phyloP scores from a whole-genome alignment of 2,797 vertebrate species.

The Eremophila alpestris region DNA sequence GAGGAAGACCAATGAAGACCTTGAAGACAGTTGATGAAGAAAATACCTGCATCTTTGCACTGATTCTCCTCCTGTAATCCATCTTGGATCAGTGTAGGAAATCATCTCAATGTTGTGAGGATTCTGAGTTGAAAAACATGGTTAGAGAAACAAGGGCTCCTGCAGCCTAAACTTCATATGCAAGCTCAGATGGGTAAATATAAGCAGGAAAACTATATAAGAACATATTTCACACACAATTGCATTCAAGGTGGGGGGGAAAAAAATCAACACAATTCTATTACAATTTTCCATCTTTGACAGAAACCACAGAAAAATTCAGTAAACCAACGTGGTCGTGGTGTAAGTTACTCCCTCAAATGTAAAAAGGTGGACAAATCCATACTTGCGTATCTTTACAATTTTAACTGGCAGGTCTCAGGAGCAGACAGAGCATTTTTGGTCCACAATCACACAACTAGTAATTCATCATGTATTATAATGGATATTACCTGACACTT shows the following conservation, averaged over 20 bases:
- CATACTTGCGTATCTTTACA: background rate
- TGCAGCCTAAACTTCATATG: background rate
- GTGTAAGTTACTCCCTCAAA: background rate
- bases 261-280: rapidly evolving
- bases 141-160: no score
- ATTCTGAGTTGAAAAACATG: background rate
- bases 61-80: background rate
- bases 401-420: background rate
- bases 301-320: background rate
- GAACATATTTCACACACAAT: background rate
- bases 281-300: background rate
- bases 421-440: background rate
- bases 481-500: background rate
- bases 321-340: background rate
- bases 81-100: background rate
- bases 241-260: background rate
- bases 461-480: background rate
- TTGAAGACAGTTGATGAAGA: no score
- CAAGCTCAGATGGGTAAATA: background rate
- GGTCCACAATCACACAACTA: rapidly evolving
- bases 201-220: background rate
- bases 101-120: background rate
- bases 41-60: background rate
- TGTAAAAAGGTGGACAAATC: background rate
- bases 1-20: background rate